Conservation (phyloP, 2,113 vertebrate species). For the Dipodomys spectabilis region DNA sequence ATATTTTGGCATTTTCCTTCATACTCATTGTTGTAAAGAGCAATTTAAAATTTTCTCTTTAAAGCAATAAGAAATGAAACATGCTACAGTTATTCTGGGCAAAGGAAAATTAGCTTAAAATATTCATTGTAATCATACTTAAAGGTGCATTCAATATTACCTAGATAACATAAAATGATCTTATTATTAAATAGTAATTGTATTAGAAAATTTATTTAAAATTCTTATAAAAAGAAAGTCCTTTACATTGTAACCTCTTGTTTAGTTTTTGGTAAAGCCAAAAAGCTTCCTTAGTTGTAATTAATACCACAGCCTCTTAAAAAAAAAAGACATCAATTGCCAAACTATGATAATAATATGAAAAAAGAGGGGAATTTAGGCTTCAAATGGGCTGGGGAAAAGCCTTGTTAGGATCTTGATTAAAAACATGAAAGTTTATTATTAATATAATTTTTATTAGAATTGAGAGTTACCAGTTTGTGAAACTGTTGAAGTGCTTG, state of each 20-base stretch:
- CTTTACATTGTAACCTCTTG: background rate
- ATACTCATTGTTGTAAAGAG: constrained; percentile 44
- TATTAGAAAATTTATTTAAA: background rate
- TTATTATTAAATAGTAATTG: background rate
- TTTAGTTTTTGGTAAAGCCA: constrained; percentile 3
- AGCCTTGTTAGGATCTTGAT: background rate
- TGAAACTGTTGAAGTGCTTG: background rate
- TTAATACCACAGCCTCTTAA: background rate
- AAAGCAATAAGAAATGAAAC: constrained; percentile 45
- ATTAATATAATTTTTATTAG: background rate
- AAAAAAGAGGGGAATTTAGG: background rate
- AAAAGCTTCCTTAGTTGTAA: background rate
- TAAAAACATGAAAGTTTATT: background rate
- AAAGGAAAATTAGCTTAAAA: background rate
- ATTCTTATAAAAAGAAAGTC: background rate
- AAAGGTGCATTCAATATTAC: constrained; percentile 17
- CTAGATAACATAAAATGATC: background rate
- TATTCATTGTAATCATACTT: background rate
- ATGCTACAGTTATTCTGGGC: constrained; percentile 25
- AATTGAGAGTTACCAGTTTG: background rate
- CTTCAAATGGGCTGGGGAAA: background rate
- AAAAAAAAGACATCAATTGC: background rate
- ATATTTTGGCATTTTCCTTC: constrained; percentile 60
- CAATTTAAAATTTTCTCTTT: constrained; percentile 38
- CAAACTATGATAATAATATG: background rate